A percentile compares a stretch with the other conserved stretches of the same genome.
Evolutionary conservation across 1,140 invertebrate species (phyloP).

Genomic region (Potamilus streckersoni): DNA sequence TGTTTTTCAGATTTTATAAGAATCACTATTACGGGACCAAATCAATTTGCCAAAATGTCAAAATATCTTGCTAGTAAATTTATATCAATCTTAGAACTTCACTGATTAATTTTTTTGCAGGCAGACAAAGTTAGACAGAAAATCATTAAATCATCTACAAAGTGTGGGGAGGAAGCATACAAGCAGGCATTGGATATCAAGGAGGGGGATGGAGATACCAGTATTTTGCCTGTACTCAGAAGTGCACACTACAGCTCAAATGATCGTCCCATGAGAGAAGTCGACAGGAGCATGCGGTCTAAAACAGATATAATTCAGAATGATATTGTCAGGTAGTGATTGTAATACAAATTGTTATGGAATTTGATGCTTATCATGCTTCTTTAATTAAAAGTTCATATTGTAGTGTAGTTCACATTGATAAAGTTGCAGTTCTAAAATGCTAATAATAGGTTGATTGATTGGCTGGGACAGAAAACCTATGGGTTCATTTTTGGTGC

Average conservation of each 20-base stretch:
- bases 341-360: not conserved
- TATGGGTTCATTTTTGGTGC: not conserved
- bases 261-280: constrained; percentile 79
- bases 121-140: constrained; percentile 80
- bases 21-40: too few species aligned
- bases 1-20: too few species aligned
- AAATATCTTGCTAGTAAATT: not conserved
- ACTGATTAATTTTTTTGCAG: constrained; percentile 37
- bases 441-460: not conserved
- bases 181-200: constrained; percentile 79
- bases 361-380: not conserved
- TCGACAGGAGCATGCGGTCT: constrained; percentile 90
- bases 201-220: constrained; percentile 65
- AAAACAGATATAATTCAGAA: constrained; percentile 87
- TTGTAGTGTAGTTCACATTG: too few species aligned
- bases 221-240: constrained; percentile 70
- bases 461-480: not conserved
- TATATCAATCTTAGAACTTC: constrained; percentile 4
- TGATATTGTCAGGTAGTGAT: constrained; percentile 82
- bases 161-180: constrained; percentile 76
- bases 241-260: constrained; percentile 78
- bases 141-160: constrained; percentile 77
- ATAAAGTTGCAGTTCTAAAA: not conserved
- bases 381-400: not conserved
- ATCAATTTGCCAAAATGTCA: too few species aligned